Evolutionary conservation across 2,113 vertebrate species (phyloP).

Genomic region (Periophthalmus modestus): DNA sequence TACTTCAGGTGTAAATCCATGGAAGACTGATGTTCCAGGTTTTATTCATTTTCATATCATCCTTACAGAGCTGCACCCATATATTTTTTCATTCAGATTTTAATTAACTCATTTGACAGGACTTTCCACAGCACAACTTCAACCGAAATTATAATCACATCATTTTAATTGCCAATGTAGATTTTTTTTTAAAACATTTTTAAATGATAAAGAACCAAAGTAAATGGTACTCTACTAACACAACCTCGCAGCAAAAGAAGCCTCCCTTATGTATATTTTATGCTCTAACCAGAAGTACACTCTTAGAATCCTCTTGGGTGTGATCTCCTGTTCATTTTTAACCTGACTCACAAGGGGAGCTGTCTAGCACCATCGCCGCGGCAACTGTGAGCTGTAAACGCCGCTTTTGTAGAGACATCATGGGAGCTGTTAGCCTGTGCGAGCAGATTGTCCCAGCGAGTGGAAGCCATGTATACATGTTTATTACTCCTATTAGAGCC

Average conservation of each 20-base stretch:
- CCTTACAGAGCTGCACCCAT: not conserved
- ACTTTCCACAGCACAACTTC: not conserved
- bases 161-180: not conserved
- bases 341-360: not conserved
- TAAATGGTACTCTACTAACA: not conserved
- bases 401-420: not conserved
- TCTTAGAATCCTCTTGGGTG: not conserved
- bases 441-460: conserved; percentile 7
- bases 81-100: not conserved
- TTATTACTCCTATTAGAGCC: conserved; percentile 2
- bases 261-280: not conserved
- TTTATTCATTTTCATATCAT: not conserved
- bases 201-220: not conserved
- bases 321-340: not conserved
- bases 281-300: not conserved
- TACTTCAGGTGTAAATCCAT: too few relatives aligned
- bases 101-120: not conserved
- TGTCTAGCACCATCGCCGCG: not conserved
- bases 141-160: not conserved
- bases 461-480: conserved; percentile 12
- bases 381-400: not conserved
- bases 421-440: not conserved
- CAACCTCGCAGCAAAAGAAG: not conserved
- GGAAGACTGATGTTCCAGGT: too few relatives aligned
- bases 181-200: too few relatives aligned